phyloP scores from a whole-genome alignment of 1,140 invertebrate species.

The Pseudomyrmex concolor region DNA sequence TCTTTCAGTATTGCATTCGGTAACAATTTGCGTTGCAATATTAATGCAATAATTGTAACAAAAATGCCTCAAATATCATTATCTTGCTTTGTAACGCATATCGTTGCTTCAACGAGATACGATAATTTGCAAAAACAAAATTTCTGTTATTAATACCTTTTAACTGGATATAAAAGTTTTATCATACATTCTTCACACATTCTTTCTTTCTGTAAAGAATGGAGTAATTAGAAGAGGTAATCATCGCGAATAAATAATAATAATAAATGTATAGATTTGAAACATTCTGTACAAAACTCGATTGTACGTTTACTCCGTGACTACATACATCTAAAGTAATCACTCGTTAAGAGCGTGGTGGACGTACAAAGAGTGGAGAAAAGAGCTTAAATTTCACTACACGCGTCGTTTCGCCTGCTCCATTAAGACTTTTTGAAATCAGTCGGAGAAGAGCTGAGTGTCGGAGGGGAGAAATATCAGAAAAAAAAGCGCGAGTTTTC shows the following conservation, averaged over 20 bases:
- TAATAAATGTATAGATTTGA: background rate
- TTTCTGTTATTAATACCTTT: too few relatives aligned
- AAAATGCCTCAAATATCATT: background rate
- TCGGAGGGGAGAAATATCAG: slow-evolving; percentile 21
- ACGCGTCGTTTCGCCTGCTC: slow-evolving; percentile 52
- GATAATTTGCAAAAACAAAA: background rate
- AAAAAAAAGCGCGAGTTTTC: slow-evolving; percentile 55
- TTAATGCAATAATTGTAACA: background rate
- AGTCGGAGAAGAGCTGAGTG: slow-evolving; percentile 1
- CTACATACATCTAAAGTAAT: slow-evolving; percentile 57
- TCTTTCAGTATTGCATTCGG: slow-evolving; percentile 49
- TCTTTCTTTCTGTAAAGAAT: background rate
- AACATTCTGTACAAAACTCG: slow-evolving; percentile 15
- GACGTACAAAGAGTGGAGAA: slow-evolving; percentile 50
- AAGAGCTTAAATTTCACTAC: slow-evolving; percentile 64
- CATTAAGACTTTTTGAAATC: slow-evolving; percentile 68
- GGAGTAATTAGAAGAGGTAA: background rate
- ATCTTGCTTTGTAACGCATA: background rate
- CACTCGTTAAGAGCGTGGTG: slow-evolving; percentile 63
- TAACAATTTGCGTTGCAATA: slow-evolving; percentile 16
- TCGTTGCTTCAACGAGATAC: slow-evolving; percentile 11
- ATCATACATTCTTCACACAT: too few relatives aligned
- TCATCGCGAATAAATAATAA: background rate
- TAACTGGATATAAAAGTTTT: too few relatives aligned
- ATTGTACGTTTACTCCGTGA: slow-evolving; percentile 61